Conservation (phyloP, 2,113 vertebrate species). For the Etia nguti region DNA sequence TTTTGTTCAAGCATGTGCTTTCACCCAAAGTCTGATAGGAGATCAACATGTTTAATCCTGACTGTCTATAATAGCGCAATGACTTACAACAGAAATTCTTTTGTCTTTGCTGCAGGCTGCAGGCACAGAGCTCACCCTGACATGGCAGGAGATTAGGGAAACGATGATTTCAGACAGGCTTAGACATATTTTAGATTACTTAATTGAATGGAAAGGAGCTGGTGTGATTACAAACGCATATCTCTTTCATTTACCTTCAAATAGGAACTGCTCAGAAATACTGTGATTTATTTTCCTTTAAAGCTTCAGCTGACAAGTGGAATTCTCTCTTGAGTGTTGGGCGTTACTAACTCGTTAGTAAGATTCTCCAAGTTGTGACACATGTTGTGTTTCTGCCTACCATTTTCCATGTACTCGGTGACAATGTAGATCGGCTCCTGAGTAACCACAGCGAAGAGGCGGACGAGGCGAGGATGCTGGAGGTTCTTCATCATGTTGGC, state of each 20-base stretch:
- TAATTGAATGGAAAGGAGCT: neutral
- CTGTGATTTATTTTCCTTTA: neutral
- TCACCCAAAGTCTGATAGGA: neutral
- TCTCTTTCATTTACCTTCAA: neutral
- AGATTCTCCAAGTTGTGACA: neutral
- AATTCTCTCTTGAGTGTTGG: neutral
- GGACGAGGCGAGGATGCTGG: constrained; percentile 85
- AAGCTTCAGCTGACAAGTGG: neutral
- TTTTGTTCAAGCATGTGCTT: constrained; percentile 26
- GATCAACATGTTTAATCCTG: constrained; percentile 62
- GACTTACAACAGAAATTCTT: neutral
- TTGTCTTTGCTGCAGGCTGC: neutral
- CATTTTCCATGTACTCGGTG: constrained; percentile 98
- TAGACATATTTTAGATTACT: constrained; percentile 16
- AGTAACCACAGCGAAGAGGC: constrained; percentile 93
- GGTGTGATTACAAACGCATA: neutral
- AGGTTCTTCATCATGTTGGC: constrained; percentile 98
- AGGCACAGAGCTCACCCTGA: neutral
- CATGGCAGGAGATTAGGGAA: neutral
- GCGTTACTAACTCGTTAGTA: neutral
- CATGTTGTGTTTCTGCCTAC: constrained; percentile 59
- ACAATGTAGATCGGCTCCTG: constrained; percentile 96
- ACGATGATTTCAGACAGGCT: constrained; percentile 16
- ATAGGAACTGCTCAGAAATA: neutral
- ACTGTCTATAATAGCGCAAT: neutral